These are phyloP conservation scores for Lamprologus tigripictilis DNA, from an alignment of 2,113 vertebrate genomes.

Conservation along the genomic window DNA sequence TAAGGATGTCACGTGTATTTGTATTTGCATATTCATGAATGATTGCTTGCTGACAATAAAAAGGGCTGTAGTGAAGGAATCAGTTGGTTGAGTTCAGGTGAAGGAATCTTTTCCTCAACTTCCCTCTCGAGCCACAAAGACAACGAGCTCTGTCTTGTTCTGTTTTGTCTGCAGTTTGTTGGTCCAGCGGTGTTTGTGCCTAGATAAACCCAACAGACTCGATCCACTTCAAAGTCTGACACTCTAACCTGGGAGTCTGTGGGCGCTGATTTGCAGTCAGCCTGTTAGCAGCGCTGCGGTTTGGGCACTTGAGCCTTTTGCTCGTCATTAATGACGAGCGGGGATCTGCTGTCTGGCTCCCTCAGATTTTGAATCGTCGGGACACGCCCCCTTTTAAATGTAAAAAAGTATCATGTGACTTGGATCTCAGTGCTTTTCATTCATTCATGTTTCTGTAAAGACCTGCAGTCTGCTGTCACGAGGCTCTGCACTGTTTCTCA, in stretches of 20 bases:
- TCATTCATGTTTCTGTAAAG: rapidly evolving
- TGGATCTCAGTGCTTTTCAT: not conserved
- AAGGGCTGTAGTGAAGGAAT: not conserved
- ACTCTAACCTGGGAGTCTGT: not conserved
- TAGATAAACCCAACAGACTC: not conserved
- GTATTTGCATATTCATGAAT: rapidly evolving
- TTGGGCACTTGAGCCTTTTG: not conserved
- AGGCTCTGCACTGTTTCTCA: not conserved
- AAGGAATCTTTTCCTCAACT: not conserved
- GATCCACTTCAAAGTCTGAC: not conserved
- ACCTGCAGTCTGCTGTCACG: not conserved
- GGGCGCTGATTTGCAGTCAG: not conserved
- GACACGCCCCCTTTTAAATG: not conserved
- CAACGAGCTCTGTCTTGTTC: not conserved
- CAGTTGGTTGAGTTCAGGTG: not conserved
- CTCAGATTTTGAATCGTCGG: not conserved
- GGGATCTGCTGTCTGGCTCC: not conserved
- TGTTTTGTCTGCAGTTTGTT: not conserved
- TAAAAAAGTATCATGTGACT: rapidly evolving
- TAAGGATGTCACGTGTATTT: rapidly evolving
- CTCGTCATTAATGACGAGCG: not conserved
- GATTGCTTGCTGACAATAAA: not conserved
- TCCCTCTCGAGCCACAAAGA: not conserved
- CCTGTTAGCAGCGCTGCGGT: not conserved
- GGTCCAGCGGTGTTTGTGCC: not conserved